Evolutionary conservation across 2,797 vertebrate genomes (phyloP).

Genomic region (Onychomys torridus): DNA sequence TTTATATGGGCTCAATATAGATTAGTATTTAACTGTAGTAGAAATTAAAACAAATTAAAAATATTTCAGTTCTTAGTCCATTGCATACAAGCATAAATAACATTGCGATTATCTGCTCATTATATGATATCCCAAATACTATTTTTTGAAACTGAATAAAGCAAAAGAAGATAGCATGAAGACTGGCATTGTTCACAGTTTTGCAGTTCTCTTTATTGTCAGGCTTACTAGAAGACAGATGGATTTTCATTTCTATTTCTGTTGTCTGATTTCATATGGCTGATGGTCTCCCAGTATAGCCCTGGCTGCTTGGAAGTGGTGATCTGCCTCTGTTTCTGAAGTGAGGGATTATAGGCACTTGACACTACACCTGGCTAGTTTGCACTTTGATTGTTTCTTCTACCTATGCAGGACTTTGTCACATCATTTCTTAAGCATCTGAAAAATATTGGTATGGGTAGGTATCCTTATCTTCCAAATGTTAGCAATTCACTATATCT

Average conservation of each 20-base stretch:
- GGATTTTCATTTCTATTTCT: conserved; percentile 54
- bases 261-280: conserved; percentile 1
- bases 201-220: conserved; percentile 47
- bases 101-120: conserved; percentile 22
- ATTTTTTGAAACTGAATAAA: conserved; percentile 61
- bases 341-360: background rate
- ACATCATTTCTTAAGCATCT: conserved; percentile 33
- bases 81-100: conserved; percentile 38
- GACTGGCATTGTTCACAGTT: conserved; percentile 34
- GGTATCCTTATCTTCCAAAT: conserved; percentile 29
- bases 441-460: conserved; percentile 38
- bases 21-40: conserved; percentile 48
- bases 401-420: background rate
- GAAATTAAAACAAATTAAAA: conserved; percentile 56
- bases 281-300: background rate
- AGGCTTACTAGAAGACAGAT: conserved; percentile 4
- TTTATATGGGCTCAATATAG: conserved; percentile 42
- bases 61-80: background rate
- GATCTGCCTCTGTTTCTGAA: background rate
- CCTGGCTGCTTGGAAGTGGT: background rate
- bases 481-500: conserved; percentile 21
- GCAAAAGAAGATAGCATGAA: conserved; percentile 47
- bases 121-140: conserved; percentile 22
- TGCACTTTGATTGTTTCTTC: conserved; percentile 21
- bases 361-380: background rate